These are phyloP conservation scores for Sarcophaga subvicina DNA, from an alignment of 2,888 invertebrate genomes.

Conservation along the genomic window DNA sequence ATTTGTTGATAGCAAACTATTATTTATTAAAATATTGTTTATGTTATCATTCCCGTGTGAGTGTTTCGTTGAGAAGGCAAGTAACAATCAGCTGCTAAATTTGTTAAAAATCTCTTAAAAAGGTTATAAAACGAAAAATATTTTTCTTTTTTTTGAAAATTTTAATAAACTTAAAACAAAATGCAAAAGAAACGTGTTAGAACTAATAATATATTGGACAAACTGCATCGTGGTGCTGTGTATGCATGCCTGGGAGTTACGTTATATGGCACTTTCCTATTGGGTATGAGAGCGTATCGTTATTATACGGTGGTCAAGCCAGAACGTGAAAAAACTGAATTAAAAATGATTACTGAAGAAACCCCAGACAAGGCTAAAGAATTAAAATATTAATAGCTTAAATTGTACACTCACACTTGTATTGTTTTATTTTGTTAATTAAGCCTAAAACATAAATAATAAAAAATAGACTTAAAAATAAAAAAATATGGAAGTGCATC, in stretches of 20 bases:
- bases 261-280: constrained; percentile 82
- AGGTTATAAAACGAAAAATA: constrained; percentile 38
- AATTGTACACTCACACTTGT: too few species aligned
- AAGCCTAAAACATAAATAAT: constrained; percentile 14
- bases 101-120: background rate
- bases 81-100: constrained; percentile 7
- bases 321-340: constrained; percentile 79
- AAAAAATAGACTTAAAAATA: constrained; percentile 5
- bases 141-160: background rate
- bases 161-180: constrained; percentile 31
- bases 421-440: constrained; percentile 14
- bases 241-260: constrained; percentile 84
- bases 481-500: background rate
- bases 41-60: background rate
- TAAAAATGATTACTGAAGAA: constrained; percentile 83
- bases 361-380: constrained; percentile 81
- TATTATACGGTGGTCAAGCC: constrained; percentile 83
- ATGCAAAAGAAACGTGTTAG: constrained; percentile 79
- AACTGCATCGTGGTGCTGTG: constrained; percentile 84
- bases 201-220: constrained; percentile 81
- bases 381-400: constrained; percentile 73
- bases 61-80: background rate
- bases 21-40: background rate
- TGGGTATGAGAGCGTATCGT: constrained; percentile 82
- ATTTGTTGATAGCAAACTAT: too few species aligned